Conservation (phyloP, 2,113 vertebrate genomes). For the Calyptomena viridis region DNA sequence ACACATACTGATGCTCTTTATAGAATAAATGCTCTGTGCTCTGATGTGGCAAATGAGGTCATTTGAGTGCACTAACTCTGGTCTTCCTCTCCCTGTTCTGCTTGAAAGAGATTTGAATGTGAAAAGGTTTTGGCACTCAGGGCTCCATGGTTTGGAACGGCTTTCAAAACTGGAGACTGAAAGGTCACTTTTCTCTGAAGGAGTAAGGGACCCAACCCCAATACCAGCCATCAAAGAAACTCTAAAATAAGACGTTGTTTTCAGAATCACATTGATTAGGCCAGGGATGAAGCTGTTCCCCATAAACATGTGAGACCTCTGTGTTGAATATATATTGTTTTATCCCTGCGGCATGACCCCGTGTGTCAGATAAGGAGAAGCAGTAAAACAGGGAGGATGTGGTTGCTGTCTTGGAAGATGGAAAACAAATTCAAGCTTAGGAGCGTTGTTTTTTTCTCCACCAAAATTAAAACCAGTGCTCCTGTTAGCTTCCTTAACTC, state of each 20-base stretch:
- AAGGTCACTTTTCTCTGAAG: conserved; percentile 59
- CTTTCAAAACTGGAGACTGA: conserved; percentile 24
- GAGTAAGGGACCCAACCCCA: conserved; percentile 9
- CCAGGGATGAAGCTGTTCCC: not conserved
- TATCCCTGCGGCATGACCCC: not conserved
- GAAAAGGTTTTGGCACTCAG: conserved; percentile 50
- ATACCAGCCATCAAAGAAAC: conserved; percentile 23
- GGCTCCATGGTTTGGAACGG: conserved; percentile 39
- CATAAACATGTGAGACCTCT: not conserved
- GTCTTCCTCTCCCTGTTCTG: conserved; percentile 45
- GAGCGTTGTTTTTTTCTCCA: not conserved
- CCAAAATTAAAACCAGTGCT: conserved; percentile 60
- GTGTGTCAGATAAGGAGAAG: conserved; percentile 52
- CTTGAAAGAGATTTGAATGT: conserved; percentile 61
- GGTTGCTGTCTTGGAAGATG: conserved; percentile 31
- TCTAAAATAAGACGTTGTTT: not conserved
- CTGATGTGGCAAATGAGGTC: conserved; percentile 69
- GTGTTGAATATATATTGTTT: not conserved
- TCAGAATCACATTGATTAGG: not conserved
- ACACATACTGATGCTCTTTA: conserved; percentile 33
- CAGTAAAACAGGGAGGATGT: conserved; percentile 48
- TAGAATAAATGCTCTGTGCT: conserved; percentile 50
- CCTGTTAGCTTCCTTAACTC: not conserved
- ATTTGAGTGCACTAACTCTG: conserved; percentile 48
- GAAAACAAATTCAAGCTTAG: conserved; percentile 44